A percentile compares a stretch with the other conserved stretches of the same genome.
Evolutionary conservation across 1,140 invertebrate genomes (phyloP).

Genomic region (Drosophila rhopaloa): DNA sequence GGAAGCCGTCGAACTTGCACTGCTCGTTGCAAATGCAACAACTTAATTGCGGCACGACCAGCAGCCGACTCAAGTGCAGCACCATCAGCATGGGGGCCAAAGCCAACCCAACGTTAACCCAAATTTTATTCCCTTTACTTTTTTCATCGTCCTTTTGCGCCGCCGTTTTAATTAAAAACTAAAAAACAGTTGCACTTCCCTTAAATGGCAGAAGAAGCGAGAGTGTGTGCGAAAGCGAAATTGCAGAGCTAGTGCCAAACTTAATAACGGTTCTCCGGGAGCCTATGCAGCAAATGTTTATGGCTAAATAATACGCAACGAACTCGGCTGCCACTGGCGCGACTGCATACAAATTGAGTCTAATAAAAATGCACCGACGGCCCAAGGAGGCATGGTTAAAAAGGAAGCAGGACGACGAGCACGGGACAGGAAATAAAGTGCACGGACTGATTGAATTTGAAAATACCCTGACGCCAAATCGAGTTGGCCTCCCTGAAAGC

Average conservation of each 20-base stretch:
- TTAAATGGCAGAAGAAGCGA: constrained; percentile 27
- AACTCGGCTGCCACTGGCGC: constrained; percentile 3
- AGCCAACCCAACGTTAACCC: constrained; percentile 53
- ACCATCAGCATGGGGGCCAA: neutral
- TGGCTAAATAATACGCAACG: constrained; percentile 67
- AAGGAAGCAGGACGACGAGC: neutral
- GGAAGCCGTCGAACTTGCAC: constrained; percentile 48
- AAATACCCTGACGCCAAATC: constrained; percentile 33
- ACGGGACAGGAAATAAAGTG: constrained; percentile 21
- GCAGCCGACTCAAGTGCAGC: constrained; percentile 47
- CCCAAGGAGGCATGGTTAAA: neutral
- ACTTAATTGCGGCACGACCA: constrained; percentile 70
- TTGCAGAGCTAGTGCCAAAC: constrained; percentile 21
- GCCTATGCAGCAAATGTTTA: constrained; percentile 63
- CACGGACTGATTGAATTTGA: constrained; percentile 40
- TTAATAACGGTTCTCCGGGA: constrained; percentile 62
- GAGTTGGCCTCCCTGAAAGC: constrained; percentile 10
- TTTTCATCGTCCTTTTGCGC: constrained; percentile 29
- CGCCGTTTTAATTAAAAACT: constrained; percentile 76
- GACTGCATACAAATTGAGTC: constrained; percentile 61
- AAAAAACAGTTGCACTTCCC: constrained; percentile 57
- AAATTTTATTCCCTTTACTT: constrained; percentile 46
- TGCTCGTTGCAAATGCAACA: constrained; percentile 64
- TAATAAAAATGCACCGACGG: constrained; percentile 54
- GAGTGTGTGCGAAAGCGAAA: constrained; percentile 47